Percentiles rank a stretch among this genome's conserved stretches.
Conservation (phyloP, 2,113 vertebrate species). For the Malaclemys terrapin region DNA sequence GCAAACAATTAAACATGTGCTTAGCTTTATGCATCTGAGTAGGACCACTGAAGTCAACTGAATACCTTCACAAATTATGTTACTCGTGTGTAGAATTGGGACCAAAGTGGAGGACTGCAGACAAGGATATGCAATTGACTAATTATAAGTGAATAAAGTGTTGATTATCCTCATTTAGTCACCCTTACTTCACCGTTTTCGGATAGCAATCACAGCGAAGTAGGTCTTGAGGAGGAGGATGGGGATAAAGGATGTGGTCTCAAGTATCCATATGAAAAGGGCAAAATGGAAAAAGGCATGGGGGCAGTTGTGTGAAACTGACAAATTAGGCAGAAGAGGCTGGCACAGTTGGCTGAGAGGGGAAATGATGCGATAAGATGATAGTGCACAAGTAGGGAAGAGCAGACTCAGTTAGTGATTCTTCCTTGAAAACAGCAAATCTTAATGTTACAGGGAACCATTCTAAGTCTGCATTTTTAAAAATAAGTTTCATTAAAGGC, state of each 20-base stretch:
- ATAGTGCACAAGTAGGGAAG: accelerated
- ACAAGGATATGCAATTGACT: not conserved
- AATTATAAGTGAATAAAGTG: not conserved
- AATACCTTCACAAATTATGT: not conserved
- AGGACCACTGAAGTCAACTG: not conserved
- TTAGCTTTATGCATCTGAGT: not conserved
- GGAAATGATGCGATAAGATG: not conserved
- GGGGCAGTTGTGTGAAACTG: not conserved
- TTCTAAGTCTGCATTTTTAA: not conserved
- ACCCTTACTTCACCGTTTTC: not conserved
- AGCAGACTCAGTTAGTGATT: not conserved
- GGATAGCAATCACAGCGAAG: not conserved
- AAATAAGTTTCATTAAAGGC: not conserved
- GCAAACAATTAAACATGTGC: not conserved
- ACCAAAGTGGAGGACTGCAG: not conserved
- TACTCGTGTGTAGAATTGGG: not conserved
- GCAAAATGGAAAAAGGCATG: not conserved
- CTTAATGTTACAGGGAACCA: not conserved
- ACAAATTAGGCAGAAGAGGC: not conserved
- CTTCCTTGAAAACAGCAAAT: not conserved
- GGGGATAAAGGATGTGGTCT: not conserved
- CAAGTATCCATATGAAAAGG: not conserved
- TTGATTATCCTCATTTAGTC: not conserved
- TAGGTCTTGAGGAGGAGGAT: not conserved
- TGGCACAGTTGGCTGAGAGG: not conserved